A percentile compares a stretch with the other conserved stretches of the same genome.
Conservation (phyloP, 2,888 invertebrate genomes). For the Willowsia nigromaculata region DNA sequence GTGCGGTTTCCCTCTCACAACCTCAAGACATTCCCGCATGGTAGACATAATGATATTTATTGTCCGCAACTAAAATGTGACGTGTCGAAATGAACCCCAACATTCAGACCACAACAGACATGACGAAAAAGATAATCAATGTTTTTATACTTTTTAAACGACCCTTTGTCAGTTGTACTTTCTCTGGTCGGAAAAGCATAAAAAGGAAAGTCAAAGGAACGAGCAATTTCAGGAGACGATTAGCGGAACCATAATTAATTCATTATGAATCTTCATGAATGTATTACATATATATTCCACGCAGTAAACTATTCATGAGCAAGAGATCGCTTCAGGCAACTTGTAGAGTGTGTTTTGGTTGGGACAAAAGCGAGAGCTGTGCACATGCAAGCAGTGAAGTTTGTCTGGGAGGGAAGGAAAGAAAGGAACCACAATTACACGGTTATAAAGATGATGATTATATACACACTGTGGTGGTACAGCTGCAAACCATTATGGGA, state of each 20-base stretch:
- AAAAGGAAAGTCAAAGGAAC: constrained; percentile 14
- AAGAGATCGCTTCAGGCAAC: constrained; percentile 10
- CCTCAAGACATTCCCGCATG: not conserved
- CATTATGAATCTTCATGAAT: constrained; percentile 58
- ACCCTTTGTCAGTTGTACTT: not conserved
- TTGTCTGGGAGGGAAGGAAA: not conserved
- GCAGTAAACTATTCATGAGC: not conserved
- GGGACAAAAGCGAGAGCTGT: not conserved
- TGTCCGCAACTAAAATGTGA: not conserved
- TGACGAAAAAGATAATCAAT: not conserved
- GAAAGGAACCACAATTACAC: constrained; percentile 52
- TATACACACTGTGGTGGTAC: constrained; percentile 4
- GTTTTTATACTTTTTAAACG: not conserved
- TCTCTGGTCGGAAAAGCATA: not conserved
- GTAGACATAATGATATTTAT: constrained; percentile 11
- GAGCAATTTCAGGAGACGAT: constrained; percentile 50
- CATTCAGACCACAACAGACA: not conserved
- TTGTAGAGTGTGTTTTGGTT: constrained; percentile 14
- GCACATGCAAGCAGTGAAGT: not conserved
- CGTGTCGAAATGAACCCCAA: constrained; percentile 4
- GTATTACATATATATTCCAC: constrained; percentile 45
- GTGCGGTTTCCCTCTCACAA: not conserved
- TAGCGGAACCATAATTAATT: constrained; percentile 63
- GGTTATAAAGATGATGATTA: constrained; percentile 39
- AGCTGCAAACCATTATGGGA: not conserved